Evolutionary conservation across 2,797 vertebrate species (phyloP).

Genomic region (Cryptoprocta ferox): DNA sequence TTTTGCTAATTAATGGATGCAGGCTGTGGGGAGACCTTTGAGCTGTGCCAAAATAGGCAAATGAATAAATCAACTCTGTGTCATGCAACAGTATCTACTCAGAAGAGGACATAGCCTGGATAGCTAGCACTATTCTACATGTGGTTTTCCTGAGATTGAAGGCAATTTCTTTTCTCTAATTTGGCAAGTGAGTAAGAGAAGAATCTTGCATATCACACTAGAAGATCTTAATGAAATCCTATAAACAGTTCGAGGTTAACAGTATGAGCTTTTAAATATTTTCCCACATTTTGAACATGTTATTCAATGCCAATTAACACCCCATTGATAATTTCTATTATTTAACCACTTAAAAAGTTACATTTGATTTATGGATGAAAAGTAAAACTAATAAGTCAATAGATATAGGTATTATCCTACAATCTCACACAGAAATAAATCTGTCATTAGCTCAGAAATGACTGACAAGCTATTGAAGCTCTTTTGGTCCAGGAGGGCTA

Average conservation of each 20-base stretch:
- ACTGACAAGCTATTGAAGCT: neutral
- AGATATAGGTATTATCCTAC: neutral
- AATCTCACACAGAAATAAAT: neutral
- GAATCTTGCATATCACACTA: neutral
- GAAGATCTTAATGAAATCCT: neutral
- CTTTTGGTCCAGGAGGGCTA: neutral
- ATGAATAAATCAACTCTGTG: neutral
- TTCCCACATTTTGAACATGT: neutral
- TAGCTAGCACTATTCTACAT: neutral
- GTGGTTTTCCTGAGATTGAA: neutral
- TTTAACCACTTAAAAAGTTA: constrained; percentile 39
- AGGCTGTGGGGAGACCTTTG: neutral
- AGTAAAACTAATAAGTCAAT: neutral
- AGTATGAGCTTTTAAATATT: neutral
- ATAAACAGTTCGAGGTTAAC: neutral
- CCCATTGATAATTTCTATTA: neutral
- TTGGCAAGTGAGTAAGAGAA: constrained; percentile 5
- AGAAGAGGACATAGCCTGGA: neutral
- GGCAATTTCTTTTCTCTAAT: neutral
- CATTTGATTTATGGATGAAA: neutral
- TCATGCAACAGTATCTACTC: neutral
- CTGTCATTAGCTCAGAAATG: neutral
- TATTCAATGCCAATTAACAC: neutral
- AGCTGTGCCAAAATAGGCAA: neutral
- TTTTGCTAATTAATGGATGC: neutral